Conservation (phyloP, 2,797 vertebrate species). For the Sciurus vulgaris region DNA sequence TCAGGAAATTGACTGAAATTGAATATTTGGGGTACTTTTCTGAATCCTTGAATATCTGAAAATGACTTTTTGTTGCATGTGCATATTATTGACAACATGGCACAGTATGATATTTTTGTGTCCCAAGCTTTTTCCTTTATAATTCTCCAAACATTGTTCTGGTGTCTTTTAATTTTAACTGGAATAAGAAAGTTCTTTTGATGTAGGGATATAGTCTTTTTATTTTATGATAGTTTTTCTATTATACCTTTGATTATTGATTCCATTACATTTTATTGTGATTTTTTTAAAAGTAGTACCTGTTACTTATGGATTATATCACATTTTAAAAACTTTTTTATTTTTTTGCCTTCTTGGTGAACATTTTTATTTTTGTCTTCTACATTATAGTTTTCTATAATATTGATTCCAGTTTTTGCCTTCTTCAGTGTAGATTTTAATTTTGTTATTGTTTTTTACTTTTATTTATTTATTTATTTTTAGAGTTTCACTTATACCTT, state of each 20-base stretch:
- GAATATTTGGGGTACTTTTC: neutral
- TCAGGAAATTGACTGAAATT: neutral
- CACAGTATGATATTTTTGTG: neutral
- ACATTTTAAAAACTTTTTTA: neutral
- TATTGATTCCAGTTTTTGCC: slow-evolving; percentile 35
- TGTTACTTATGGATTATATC: neutral
- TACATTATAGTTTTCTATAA: neutral
- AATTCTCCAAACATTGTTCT: slow-evolving; percentile 40
- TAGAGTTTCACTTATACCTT: slow-evolving; percentile 38
- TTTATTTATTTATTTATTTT: neutral
- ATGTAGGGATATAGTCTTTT: slow-evolving; percentile 11
- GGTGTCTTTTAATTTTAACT: slow-evolving; percentile 19
- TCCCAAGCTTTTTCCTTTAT: neutral
- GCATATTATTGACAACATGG: neutral
- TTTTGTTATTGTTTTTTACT: neutral
- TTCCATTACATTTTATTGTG: neutral
- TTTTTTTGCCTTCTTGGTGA: neutral
- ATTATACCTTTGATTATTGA: neutral
- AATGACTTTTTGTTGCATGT: slow-evolving; percentile 5
- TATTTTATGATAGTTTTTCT: slow-evolving; percentile 39
- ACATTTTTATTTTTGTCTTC: slow-evolving; percentile 34
- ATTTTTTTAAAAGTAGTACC: neutral
- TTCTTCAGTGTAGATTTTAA: neutral
- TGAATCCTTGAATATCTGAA: slow-evolving; percentile 53
- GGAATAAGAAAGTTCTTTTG: neutral